phyloP scores from a whole-genome alignment of 2,797 vertebrate genomes.

The Acipenser transmontanus region DNA sequence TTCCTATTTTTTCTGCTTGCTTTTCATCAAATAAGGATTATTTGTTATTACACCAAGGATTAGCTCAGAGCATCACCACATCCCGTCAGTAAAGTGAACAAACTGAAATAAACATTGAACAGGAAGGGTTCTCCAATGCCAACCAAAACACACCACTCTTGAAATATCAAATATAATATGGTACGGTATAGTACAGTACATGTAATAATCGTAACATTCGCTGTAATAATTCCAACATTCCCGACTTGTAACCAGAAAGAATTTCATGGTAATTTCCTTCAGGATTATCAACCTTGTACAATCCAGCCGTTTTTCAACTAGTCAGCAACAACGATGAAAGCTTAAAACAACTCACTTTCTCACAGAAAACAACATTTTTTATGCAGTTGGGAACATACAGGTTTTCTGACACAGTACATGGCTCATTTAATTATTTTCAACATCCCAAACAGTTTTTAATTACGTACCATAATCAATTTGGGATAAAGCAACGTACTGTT shows the following conservation, averaged over 20 bases:
- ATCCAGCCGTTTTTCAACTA: too few relatives aligned
- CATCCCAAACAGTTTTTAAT: too few relatives aligned
- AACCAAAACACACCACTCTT: conserved; percentile 20
- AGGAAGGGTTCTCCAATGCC: conserved; percentile 11
- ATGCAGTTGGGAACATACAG: too few relatives aligned
- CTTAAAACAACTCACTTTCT: too few relatives aligned
- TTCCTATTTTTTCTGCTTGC: conserved; percentile 30
- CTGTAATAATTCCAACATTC: neutral
- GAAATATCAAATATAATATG: neutral
- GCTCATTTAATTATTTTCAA: too few relatives aligned
- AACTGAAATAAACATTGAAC: conserved; percentile 29
- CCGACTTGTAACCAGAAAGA: neutral
- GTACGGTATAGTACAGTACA: neutral
- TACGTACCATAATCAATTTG: too few relatives aligned
- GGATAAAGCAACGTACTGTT: too few relatives aligned
- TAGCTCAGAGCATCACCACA: conserved; percentile 31
- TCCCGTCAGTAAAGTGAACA: conserved; percentile 29
- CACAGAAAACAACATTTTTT: too few relatives aligned
- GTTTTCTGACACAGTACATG: too few relatives aligned
- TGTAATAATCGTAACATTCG: too few relatives aligned
- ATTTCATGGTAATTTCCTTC: neutral
- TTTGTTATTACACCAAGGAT: conserved; percentile 52
- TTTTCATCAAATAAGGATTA: conserved; percentile 46
- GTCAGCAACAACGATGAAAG: too few relatives aligned
- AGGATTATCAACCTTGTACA: too few relatives aligned